Base-by-base conservation (phyloP, 2,888 invertebrate genomes). In the Dendrolimus pini region DNA sequence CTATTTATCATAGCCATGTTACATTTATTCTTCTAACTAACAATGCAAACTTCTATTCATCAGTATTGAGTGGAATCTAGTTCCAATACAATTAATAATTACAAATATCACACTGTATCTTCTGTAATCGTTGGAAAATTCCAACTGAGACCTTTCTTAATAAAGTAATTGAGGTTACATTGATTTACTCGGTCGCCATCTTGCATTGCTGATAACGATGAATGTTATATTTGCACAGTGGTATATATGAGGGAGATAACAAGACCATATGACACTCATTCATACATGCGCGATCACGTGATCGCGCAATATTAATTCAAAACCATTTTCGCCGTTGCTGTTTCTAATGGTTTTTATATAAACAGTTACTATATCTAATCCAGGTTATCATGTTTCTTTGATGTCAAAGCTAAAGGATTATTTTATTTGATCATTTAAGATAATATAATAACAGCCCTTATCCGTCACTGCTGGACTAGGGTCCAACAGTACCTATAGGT, bases 101-200 rank as follows among this genome's bases (percentile, higher is more conserved):
- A 61, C 52, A 18, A 41, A 57, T 57, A 62, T 61, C 63, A 62
- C 57, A 52, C 54, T 59, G 55, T 56, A 65, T 57, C 54, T 54
- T 67, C 67, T 65, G 69, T 77, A 79, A 78, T 79, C 72, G 63
- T 67, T 65, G 86, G 88, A 86, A 88, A 84, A 78, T 87, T 87
- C 85, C 87, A 74, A 77, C 69, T 59, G 73, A 83, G 83, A 85
- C 80, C 82, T 84, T 86, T 85, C 84, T 85, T 85, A 83, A 76
- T 82, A 81, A 30, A 80, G 74, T 79, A 82, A 87, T 87, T 86
- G 85, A 86, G 88, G 88, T 87, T 88, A 86, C 82, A 83, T 84
- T 87, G 86, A 87, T 88, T 85, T 84, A 83, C 80, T 74, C 74
- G 68, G 72, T 70, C 80, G 85, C 82, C 85, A 83, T 84, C 80